Conservation (phyloP, 2,797 vertebrate genomes). For the Sparus aurata region DNA sequence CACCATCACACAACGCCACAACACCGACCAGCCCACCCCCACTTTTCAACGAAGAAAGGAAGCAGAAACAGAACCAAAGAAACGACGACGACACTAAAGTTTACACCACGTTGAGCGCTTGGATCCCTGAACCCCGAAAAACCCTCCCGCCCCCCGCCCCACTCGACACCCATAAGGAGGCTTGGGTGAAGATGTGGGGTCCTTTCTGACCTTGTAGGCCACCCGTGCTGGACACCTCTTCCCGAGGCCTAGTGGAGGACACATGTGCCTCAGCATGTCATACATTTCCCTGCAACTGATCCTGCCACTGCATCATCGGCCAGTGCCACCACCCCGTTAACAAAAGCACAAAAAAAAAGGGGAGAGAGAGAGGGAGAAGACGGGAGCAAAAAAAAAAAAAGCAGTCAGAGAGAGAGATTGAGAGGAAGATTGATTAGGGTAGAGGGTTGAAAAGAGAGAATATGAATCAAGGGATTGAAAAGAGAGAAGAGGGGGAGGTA, state of each 20-base stretch:
- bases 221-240: conserved; percentile 96
- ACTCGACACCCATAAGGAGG: conserved; percentile 58
- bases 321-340: conserved; percentile 75
- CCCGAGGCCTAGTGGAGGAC: conserved; percentile 96
- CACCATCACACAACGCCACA: conserved; percentile 85
- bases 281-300: conserved; percentile 99
- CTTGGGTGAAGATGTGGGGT: conserved; percentile 60
- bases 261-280: conserved; percentile 99
- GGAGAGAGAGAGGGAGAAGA: conserved; percentile 44
- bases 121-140: conserved; percentile 49
- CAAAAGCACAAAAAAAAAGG: conserved; percentile 59
- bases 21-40: conserved; percentile 75
- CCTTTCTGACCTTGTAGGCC: conserved; percentile 94
- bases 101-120: conserved; percentile 77
- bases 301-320: conserved; percentile 91
- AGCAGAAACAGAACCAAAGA: conserved; percentile 76
- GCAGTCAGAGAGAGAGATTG: conserved; percentile 15
- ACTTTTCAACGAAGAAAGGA: conserved; percentile 72
- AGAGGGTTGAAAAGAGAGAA: conserved; percentile 43
- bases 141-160: conserved; percentile 33
- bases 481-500: conserved; percentile 24
- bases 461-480: conserved; percentile 19
- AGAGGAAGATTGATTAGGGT: conserved; percentile 40
- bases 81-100: conserved; percentile 76
- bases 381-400: conserved; percentile 9